Base-by-base conservation (phyloP, 2,888 invertebrate genomes). In the Drosophila maculinotata region DNA sequence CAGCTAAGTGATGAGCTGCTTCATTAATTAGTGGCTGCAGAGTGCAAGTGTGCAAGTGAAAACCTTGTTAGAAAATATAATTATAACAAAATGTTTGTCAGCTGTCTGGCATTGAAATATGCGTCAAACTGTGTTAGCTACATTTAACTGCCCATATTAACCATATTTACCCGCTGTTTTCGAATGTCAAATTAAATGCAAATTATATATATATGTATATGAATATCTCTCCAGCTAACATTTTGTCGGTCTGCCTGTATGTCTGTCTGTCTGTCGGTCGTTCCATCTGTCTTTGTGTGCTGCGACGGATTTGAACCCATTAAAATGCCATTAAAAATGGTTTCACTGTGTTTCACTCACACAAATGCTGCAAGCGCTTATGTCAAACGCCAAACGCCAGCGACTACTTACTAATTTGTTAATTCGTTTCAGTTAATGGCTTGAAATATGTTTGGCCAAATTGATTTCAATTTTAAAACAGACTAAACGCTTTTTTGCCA, bases 181-280 rank as follows among this genome's bases (percentile, higher is more conserved):
- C 60, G 69, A 70, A 82, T 77, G 79, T 84, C 87, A 89, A 87
- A 89, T 89, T 76, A 87, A 87, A 88, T 83, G 85, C 81, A 85
- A 87, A 87, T 87, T 81, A 72, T 58, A 77, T 62, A 80, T 77
- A 76, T 87, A 47, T 26, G 53, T 9, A 47, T 26, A 59, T 5
- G 8, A 23, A 17, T 30, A 26, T 20, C 2, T 20, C n/a, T n/a
- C n/a, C n/a, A n/a, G n/a, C n/a, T n/a, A n/a, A n/a, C n/a, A n/a
- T n/a, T n/a, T n/a, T n/a, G n/a, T n/a, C n/a, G n/a, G n/a, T n/a
- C n/a, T n/a, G n/a, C n/a, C n/a, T n/a, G n/a, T 42, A 47, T 35
- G 25, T 48, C 41, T 39, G 36, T 33, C 44, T 48, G 44, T 28
- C 33, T 35, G 14, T 28, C 17, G 5, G 12, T 38, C 49, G 54